Conservation (phyloP, 2,888 invertebrate genomes). For the Rhyacophila evoluta region DNA sequence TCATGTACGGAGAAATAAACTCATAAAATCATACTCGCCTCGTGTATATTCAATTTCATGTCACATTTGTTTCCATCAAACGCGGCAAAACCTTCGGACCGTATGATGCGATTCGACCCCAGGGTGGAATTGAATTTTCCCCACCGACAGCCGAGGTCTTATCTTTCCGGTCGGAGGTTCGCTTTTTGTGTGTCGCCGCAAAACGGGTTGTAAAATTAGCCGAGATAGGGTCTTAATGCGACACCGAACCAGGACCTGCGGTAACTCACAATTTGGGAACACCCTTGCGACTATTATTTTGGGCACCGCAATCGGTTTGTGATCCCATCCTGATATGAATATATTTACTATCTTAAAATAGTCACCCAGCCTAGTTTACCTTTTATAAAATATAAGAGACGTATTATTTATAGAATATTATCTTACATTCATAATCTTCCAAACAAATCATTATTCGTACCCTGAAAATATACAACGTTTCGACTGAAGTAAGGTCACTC, state of each 20-base stretch:
- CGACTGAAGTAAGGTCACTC: too few species aligned
- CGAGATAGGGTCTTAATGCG: not conserved
- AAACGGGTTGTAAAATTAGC: slow-evolving; percentile 15
- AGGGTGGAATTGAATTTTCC: not conserved
- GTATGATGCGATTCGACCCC: slow-evolving; percentile 9
- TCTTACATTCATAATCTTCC: too few species aligned
- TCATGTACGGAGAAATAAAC: not conserved
- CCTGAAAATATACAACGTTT: too few species aligned
- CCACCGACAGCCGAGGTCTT: not conserved
- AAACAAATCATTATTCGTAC: too few species aligned
- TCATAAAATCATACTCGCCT: not conserved
- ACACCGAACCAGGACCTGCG: not conserved
- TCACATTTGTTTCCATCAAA: slow-evolving; percentile 22
- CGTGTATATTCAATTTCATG: slow-evolving; percentile 13
- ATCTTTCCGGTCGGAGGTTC: not conserved
- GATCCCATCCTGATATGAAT: not conserved
- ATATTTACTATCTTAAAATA: too few species aligned
- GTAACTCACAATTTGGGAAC: not conserved
- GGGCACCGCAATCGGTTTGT: not conserved
- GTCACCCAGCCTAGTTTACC: too few species aligned
- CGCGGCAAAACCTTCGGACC: not conserved
- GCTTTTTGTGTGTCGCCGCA: not conserved
- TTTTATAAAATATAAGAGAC: too few species aligned
- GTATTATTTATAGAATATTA: too few species aligned
- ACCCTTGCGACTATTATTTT: not conserved